A percentile compares a stretch with the other conserved stretches of the same genome.
Evolutionary conservation across 53 echinoderm and acorn worm genomes (phyloP).

Genomic region (Paracentrotus lividus): DNA sequence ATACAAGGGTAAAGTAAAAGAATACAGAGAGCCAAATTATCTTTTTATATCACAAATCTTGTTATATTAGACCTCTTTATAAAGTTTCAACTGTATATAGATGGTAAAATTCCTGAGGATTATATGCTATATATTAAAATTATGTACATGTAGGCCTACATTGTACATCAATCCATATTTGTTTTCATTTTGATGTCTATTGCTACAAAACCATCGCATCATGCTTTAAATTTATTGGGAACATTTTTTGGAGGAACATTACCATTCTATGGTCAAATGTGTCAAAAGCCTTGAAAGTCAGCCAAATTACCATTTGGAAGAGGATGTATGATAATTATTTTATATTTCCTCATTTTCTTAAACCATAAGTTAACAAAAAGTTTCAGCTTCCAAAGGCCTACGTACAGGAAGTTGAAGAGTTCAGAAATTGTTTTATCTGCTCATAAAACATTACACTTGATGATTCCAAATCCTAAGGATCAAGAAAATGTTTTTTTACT

Average conservation of each 20-base stretch:
- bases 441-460: neutral
- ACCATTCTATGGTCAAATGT: neutral
- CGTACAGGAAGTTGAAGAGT: neutral
- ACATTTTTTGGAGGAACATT: neutral
- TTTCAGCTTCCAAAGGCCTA: neutral
- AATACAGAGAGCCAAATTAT: no score
- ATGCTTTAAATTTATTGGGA: neutral
- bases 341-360: neutral
- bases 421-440: neutral
- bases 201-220: neutral
- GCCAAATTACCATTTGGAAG: neutral
- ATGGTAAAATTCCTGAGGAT: no score
- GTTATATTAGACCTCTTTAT: no score
- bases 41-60: no score
- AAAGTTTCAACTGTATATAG: no score
- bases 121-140: no score
- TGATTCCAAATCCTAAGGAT: neutral
- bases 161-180: neutral
- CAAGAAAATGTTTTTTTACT: neutral
- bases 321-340: neutral
- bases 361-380: neutral
- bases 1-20: no score
- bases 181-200: neutral
- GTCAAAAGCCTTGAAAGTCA: slow-evolving; percentile 6
- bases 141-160: no score